A percentile compares a stretch with the other conserved stretches of the same genome.
Conservation (phyloP, 2,888 invertebrate species). For the Eupeodes latifasciatus region DNA sequence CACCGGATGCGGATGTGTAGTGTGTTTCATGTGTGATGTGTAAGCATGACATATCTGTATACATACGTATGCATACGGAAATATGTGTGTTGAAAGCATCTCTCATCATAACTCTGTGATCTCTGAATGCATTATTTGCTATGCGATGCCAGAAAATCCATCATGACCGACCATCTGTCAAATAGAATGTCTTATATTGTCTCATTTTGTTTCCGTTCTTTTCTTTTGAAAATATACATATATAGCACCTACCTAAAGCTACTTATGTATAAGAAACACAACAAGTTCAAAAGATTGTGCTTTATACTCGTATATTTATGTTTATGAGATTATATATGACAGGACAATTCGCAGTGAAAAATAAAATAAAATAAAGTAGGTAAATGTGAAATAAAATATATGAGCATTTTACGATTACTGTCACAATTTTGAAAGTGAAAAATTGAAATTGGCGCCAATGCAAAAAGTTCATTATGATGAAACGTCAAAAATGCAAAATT, state of each 20-base stretch:
- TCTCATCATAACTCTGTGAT: neutral
- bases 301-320: neutral
- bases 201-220: slow-evolving; percentile 1
- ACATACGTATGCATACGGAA: slow-evolving; percentile 8
- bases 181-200: slow-evolving; percentile 21
- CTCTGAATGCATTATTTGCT: neutral
- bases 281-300: slow-evolving; percentile 8
- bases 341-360: neutral
- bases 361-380: neutral
- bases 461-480: slow-evolving; percentile 22
- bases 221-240: neutral
- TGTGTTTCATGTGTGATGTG: too few relatives aligned
- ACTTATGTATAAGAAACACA: neutral
- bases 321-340: neutral
- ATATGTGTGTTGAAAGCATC: slow-evolving; percentile 20
- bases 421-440: slow-evolving; percentile 37
- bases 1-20: too few relatives aligned
- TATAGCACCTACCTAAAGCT: neutral
- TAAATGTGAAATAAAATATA: slow-evolving; percentile 25
- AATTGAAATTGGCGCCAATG: slow-evolving; percentile 34
- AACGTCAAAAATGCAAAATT: slow-evolving; percentile 14
- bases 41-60: too few relatives aligned
- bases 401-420: slow-evolving; percentile 36
- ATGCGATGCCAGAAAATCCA: slow-evolving; percentile 29
- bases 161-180: slow-evolving; percentile 29